Base-by-base conservation (phyloP, 2,113 vertebrate species). In the Coryphaenoides rupestris region DNA sequence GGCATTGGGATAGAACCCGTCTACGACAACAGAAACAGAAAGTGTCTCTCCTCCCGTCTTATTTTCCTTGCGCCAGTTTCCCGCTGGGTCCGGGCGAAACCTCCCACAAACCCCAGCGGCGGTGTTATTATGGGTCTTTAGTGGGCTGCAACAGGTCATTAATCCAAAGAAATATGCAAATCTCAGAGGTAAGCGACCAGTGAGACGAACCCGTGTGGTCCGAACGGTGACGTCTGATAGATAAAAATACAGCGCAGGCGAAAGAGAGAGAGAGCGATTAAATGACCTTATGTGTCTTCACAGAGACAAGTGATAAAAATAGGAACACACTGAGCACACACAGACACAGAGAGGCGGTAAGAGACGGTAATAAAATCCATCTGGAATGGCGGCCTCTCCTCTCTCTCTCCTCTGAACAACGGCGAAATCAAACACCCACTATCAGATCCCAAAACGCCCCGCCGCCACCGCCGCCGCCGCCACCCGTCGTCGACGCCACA, bases 131-230 rank as follows among this genome's bases (percentile, higher is more conserved):
- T 70, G 70, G 63, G 76, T 72, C 62, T 84, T 81, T 79, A 74
- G 70, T 72, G 76, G 79, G 76, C 76, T 78, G 70, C 58, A 82
- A 83, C 66, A 77, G 69, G 72, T 79, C 74, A 80, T 84, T 75
- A 74, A 72, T 79, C 80, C 74, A 84, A 81, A 70, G 75, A 86
- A 87, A 84, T 73, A 76, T 72, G 76, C 80, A 85, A 80, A 84
- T 84, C 72, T 79, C 5, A 6, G 40, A 70, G 69, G 61, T 72
- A 60, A 78, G 55, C 60, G 49, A 60, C 56, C n/a, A n/a, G n/a
- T n/a, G n/a, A 64, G 62, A 66, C 45, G 28, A 59, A 55, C 26
- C 49, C 46, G 70, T 24, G 33, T 58, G 63, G 64, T 64, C 60
- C 58, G 60, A 77, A n/a, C n/a, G 7, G 74, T 66, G 73, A 75